These are phyloP conservation scores for Netelia virgata DNA, from an alignment of 2,888 invertebrate genomes.

Conservation along the genomic window DNA sequence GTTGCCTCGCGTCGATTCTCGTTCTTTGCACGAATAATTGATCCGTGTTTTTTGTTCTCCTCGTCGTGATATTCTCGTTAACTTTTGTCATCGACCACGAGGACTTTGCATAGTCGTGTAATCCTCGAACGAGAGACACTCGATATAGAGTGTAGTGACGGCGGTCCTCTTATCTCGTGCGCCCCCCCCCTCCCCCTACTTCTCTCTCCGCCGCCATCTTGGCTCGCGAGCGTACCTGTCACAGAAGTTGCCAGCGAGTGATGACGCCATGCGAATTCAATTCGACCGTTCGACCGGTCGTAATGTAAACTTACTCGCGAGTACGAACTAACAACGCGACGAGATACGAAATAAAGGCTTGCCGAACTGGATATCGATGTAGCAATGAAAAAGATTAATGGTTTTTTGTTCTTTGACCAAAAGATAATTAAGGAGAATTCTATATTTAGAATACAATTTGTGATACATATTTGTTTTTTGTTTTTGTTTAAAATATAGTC, in stretches of 20 bases:
- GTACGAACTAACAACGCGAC: slow-evolving; percentile 10
- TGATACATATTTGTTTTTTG: no score
- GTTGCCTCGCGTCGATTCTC: no score
- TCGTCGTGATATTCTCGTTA: no score
- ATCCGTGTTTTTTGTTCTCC: no score
- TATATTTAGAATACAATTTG: neutral
- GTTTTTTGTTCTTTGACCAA: neutral
- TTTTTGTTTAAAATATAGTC: no score
- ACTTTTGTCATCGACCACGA: no score
- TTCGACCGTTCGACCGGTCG: slow-evolving; percentile 44
- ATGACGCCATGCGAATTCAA: slow-evolving; percentile 59
- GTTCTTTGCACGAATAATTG: no score
- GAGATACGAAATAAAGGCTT: neutral
- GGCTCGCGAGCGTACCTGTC: slow-evolving; percentile 44
- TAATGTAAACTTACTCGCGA: slow-evolving; percentile 18
- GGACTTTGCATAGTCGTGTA: no score
- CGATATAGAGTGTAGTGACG: slow-evolving; percentile 27
- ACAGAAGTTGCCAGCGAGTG: slow-evolving; percentile 35
- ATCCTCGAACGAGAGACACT: slow-evolving; percentile 31
- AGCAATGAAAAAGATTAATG: no score
- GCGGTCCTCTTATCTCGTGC: neutral
- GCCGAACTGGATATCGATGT: no score
- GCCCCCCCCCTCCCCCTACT: neutral
- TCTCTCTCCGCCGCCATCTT: neutral
- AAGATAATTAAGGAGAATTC: neutral